Percentiles rank a stretch among this genome's conserved stretches.
These are phyloP conservation scores for Ascidia mentula DNA, from an alignment of 23 tunicate species.

Conservation along the genomic window DNA sequence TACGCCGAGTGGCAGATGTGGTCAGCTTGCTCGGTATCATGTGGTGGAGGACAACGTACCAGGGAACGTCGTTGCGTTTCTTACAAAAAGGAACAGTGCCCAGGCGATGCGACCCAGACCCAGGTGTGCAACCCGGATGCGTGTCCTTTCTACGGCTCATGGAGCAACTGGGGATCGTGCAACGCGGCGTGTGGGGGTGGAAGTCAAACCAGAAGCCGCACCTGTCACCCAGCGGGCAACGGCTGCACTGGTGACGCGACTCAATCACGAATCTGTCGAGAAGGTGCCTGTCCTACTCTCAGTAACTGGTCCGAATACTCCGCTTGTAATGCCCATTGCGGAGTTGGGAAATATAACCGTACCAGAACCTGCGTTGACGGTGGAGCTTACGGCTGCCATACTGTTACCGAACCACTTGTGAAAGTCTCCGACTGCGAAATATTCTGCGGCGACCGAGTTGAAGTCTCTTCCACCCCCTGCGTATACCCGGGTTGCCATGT, in stretches of 20 bases:
- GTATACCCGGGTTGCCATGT: slow-evolving; percentile 2
- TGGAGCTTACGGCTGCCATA: slow-evolving; percentile 6
- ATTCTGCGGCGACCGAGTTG: neutral
- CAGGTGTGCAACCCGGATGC: neutral
- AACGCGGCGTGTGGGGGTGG: slow-evolving; percentile 18
- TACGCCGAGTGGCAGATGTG: neutral
- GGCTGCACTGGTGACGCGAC: neutral
- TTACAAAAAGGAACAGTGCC: neutral
- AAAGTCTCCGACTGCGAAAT: neutral
- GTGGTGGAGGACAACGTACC: slow-evolving; percentile 10
- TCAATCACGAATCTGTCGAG: neutral
- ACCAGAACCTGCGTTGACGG: neutral
- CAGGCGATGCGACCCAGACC: neutral
- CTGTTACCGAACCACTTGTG: neutral
- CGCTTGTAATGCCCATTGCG: neutral
- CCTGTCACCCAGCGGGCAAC: neutral
- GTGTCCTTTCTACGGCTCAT: neutral
- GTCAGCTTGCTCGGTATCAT: neutral
- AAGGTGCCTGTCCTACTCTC: neutral
- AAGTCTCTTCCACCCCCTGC: neutral
- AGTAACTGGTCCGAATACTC: neutral
- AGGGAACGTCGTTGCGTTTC: slow-evolving; percentile 1
- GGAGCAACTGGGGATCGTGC: neutral
- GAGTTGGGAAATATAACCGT: neutral
- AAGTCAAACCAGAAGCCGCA: neutral